Percentiles rank a stretch among this genome's conserved stretches.
Evolutionary conservation across 1,140 invertebrate genomes (phyloP).

Genomic region (Drosophila kohkoa): DNA sequence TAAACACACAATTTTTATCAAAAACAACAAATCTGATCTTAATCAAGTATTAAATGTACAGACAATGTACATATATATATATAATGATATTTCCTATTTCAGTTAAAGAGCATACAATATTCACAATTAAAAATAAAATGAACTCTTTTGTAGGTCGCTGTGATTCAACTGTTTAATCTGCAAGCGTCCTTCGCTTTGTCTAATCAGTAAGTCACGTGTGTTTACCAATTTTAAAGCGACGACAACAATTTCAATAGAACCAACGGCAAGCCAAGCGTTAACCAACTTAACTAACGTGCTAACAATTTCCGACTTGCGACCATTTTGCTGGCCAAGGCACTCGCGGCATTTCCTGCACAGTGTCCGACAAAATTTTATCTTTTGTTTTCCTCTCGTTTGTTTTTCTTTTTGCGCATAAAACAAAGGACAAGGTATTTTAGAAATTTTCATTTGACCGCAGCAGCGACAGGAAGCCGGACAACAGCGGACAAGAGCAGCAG

Average conservation of each 20-base stretch:
- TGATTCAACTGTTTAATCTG: constrained; percentile 1
- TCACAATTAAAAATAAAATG: background rate
- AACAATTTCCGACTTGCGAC: constrained; percentile 75
- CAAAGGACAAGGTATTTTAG: constrained; percentile 78
- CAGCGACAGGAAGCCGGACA: constrained; percentile 27
- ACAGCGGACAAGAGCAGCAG: constrained; percentile 27
- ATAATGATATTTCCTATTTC: too few relatives aligned
- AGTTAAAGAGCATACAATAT: constrained; percentile 6
- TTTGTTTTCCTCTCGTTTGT: background rate
- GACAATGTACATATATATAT: too few relatives aligned
- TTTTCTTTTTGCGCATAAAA: constrained; percentile 62
- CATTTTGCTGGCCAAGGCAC: constrained; percentile 54
- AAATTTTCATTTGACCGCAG: constrained; percentile 84
- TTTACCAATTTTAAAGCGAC: constrained; percentile 42
- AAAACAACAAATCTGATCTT: too few relatives aligned
- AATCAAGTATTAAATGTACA: too few relatives aligned
- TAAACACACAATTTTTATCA: background rate
- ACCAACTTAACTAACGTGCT: constrained; percentile 77
- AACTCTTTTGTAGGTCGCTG: background rate
- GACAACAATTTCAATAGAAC: constrained; percentile 17
- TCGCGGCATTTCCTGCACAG: constrained; percentile 70
- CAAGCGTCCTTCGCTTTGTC: constrained; percentile 36
- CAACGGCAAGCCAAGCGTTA: constrained; percentile 17
- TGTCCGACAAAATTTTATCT: constrained; percentile 35
- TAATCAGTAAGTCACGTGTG: constrained; percentile 52